A percentile compares a stretch with the other conserved stretches of the same genome.
phyloP scores from a whole-genome alignment of 2,113 vertebrate species.

The Uropsilus gracilis region DNA sequence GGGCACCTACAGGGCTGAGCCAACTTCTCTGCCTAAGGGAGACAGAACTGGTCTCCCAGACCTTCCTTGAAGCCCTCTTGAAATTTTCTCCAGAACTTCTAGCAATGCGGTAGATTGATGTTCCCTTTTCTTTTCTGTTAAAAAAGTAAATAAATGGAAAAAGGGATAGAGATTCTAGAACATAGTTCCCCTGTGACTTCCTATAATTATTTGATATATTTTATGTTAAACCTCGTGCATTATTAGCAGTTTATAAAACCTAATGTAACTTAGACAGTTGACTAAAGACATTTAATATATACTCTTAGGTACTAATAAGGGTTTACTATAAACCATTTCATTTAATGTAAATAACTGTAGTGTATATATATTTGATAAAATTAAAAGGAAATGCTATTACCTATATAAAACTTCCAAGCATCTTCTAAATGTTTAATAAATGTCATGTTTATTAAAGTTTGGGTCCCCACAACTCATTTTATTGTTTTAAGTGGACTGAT shows the following conservation, averaged over 20 bases:
- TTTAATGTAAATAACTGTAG: constrained; percentile 8
- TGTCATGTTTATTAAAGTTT: not conserved
- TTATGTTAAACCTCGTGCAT: constrained; percentile 44
- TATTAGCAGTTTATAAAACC: constrained; percentile 42
- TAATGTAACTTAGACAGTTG: constrained; percentile 49
- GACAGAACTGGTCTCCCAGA: not conserved
- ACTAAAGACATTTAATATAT: constrained; percentile 60
- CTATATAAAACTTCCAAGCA: not conserved
- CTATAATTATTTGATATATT: constrained; percentile 54
- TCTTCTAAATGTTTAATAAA: no score
- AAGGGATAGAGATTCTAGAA: constrained; percentile 21
- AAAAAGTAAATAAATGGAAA: not conserved
- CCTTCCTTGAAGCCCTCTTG: not conserved
- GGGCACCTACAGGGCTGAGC: not conserved
- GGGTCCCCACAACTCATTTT: not conserved
- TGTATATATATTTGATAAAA: constrained; percentile 15
- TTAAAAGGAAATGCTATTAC: constrained; percentile 25
- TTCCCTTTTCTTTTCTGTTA: not conserved
- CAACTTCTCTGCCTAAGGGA: not conserved
- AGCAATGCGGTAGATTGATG: not conserved
- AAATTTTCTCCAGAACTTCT: not conserved
- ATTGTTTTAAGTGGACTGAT: not conserved
- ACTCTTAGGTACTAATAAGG: constrained; percentile 51
- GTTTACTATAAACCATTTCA: constrained; percentile 25
- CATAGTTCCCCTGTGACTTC: constrained; percentile 39